A percentile compares a stretch with the other conserved stretches of the same genome.
Evolutionary conservation across 35 echinoderm and acorn worm species (phyloP).

Genomic region (Apostichopus parvimensis): DNA sequence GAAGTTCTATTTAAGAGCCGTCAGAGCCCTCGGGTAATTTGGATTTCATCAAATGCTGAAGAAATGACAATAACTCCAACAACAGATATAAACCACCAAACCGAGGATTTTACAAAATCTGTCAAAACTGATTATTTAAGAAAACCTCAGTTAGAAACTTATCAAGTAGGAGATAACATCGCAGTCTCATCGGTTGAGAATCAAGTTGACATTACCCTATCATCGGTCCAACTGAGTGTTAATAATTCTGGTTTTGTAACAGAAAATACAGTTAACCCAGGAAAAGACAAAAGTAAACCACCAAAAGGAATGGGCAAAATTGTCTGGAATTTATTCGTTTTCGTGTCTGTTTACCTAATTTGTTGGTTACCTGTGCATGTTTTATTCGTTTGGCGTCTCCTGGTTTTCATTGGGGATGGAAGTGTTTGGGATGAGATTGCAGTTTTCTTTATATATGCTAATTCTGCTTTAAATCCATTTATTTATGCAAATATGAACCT

Average conservation of each 20-base stretch:
- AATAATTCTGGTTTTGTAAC: background rate
- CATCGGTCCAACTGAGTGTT: background rate
- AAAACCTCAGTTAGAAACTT: background rate
- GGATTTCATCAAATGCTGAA: background rate
- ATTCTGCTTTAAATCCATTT: slow-evolving; percentile 33
- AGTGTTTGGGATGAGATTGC: background rate
- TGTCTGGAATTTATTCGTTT: background rate
- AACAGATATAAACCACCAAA: background rate
- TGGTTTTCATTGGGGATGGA: too few species aligned
- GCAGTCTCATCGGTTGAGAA: background rate
- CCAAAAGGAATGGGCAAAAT: background rate
- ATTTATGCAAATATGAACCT: slow-evolving; percentile 1
- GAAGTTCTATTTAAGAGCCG: background rate
- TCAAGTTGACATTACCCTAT: background rate
- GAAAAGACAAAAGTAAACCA: background rate
- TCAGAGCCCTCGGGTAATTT: background rate
- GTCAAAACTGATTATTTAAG: background rate
- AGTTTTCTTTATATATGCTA: background rate
- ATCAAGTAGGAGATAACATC: background rate
- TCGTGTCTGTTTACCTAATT: background rate
- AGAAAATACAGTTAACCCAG: background rate
- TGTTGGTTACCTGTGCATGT: background rate
- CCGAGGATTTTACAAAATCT: background rate
- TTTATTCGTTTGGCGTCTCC: background rate
- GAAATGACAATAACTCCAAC: background rate